Base-by-base conservation (phyloP, 2,113 vertebrate genomes). In the Hyla sarda region DNA sequence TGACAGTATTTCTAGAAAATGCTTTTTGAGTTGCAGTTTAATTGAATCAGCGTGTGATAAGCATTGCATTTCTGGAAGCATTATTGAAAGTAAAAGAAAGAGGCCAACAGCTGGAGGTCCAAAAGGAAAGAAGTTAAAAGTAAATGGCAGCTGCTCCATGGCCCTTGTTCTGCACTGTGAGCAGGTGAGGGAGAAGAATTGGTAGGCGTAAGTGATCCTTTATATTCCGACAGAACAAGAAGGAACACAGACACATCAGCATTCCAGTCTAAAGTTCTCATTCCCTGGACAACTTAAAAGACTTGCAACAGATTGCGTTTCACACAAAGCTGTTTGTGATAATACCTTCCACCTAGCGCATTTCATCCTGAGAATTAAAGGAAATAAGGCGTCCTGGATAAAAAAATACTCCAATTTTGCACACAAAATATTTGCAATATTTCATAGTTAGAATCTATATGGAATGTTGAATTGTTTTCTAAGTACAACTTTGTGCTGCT, bases 181-280 rank as follows among this genome's bases (percentile, higher is more conserved):
- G 45, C 60, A 67, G 62, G 80, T 67, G 41, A 69, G 25, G 41
- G 45, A 50, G 62, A 50, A 69, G 65, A 82, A 71, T 69, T 69
- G 62, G 62, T 82, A 52, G 80, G 80, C 60, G 80, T 82, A 69
- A 69, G 23, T 16, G 80, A 50, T 82, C 60, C 80, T 82, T 69
- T 82, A 69, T 69, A 62, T 82, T 82, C 80, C 48, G 62, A 82
- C 60, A 52, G 80, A 82, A 69, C 62, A 82, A 65, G 80, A 82
- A 71, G 80, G 41, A 82, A 69, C 80, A 50, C 62, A 82, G 80
- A 82, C 80, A 52, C 80, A 69, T 69, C 41, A 69, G 60, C 60
- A 82, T 69, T 69, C 80, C 80, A 69, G 80, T 69, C 80, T 82
- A 82, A 69, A 48, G 80, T 52, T 82, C 80, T 50, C 37, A 82